Evolutionary conservation across 2,888 invertebrate genomes (phyloP).

Genomic region (Nemurella pictetii): DNA sequence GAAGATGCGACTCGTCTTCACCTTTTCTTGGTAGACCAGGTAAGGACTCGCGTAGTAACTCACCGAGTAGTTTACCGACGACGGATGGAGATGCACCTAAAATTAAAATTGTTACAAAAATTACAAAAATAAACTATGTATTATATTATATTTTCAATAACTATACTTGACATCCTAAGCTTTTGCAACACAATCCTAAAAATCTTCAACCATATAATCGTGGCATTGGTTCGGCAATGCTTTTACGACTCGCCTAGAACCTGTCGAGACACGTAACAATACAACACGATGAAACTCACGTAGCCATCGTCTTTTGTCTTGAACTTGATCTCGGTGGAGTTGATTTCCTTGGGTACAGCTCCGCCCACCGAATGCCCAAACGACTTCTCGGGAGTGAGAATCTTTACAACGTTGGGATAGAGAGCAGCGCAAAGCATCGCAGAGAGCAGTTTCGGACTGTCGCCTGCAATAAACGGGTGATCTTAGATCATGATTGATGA

Average conservation of each 20-base stretch:
- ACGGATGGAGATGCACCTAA: slow-evolving; percentile 68
- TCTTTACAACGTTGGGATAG: slow-evolving; percentile 90
- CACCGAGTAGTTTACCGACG: slow-evolving; percentile 70
- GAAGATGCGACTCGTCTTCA: slow-evolving; percentile 77
- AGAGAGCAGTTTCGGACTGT: slow-evolving; percentile 69
- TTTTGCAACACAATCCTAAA: too few species aligned
- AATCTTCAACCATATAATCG: too few species aligned
- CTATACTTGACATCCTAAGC: too few species aligned
- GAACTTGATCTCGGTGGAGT: slow-evolving; percentile 72
- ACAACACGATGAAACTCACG: slow-evolving; percentile 58
- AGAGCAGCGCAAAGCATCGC: slow-evolving; percentile 89
- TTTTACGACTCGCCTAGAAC: too few species aligned
- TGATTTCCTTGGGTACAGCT: slow-evolving; percentile 71
- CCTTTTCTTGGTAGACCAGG: slow-evolving; percentile 80
- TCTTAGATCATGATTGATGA: too few species aligned
- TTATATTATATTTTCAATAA: too few species aligned
- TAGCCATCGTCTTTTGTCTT: slow-evolving; percentile 74
- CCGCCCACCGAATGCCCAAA: slow-evolving; percentile 73
- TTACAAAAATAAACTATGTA: too few species aligned
- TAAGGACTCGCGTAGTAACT: slow-evolving; percentile 73
- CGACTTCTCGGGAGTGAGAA: slow-evolving; percentile 76
- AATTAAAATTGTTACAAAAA: too few species aligned
- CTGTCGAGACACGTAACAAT: too few species aligned
- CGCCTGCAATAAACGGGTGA: not conserved
- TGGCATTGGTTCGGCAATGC: too few species aligned